phyloP scores from a whole-genome alignment of 1,140 invertebrate genomes.

The Rhopalosiphum maidis region DNA sequence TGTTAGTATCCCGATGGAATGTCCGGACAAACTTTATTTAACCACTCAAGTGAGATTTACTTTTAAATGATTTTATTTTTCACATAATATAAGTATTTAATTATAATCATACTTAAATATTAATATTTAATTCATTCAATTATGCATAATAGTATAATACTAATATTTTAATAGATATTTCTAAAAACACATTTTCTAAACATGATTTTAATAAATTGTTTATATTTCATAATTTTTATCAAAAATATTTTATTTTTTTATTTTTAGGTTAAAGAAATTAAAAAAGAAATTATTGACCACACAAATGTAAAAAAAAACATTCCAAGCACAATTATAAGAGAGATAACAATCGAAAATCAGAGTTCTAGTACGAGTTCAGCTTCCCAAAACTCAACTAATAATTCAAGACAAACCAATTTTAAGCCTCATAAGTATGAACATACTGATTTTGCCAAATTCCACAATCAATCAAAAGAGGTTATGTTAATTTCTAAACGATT shows the following conservation, averaged over 20 bases:
- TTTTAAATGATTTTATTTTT: not conserved
- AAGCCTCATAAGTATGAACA: not conserved
- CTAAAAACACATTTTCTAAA: not conserved
- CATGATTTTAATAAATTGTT: not conserved
- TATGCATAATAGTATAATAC: not conserved
- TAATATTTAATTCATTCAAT: not conserved
- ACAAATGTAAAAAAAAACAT: not conserved
- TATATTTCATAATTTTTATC: too few relatives aligned
- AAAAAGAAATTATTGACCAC: not conserved
- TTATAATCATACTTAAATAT: not conserved
- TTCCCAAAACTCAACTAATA: not conserved
- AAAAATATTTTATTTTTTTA: not conserved
- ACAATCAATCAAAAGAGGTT: slow-evolving; percentile 50
- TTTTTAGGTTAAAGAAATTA: slow-evolving; percentile 25
- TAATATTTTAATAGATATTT: not conserved
- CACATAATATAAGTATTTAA: too few relatives aligned
- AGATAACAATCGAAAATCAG: not conserved
- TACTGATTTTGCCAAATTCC: slow-evolving; percentile 27
- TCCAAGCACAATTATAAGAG: not conserved
- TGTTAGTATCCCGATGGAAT: slow-evolving; percentile 26
- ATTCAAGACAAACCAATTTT: slow-evolving; percentile 30
- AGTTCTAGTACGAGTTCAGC: not conserved
- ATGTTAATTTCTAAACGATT: slow-evolving; percentile 31
- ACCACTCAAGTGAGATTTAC: slow-evolving; percentile 3
- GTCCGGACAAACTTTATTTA: slow-evolving; percentile 33